Evolutionary conservation across 2,113 vertebrate species (phyloP).

Genomic region (Rhegmatorhina hoffmannsi): DNA sequence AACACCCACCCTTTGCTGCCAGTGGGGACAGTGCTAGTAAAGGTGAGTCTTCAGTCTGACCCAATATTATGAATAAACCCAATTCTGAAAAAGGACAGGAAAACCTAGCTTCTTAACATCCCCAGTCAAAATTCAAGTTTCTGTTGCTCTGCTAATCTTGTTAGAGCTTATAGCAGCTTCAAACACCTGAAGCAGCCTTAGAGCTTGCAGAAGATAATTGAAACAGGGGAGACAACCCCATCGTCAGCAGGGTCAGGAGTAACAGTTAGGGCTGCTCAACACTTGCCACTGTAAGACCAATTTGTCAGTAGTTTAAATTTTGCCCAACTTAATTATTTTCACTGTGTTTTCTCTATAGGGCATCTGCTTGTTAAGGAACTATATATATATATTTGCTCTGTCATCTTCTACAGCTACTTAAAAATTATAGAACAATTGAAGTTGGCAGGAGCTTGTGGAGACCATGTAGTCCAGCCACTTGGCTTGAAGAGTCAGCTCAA

Average conservation of each 20-base stretch:
- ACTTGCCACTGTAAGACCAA: not conserved
- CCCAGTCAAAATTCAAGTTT: not conserved
- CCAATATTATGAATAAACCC: not conserved
- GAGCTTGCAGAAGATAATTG: not conserved
- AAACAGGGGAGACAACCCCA: not conserved
- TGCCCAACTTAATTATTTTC: not conserved
- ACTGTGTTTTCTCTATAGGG: not conserved
- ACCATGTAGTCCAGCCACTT: not conserved
- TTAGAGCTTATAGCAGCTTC: not conserved
- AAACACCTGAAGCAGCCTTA: not conserved
- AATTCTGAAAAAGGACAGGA: not conserved
- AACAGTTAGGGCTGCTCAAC: not conserved
- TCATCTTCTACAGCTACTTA: not conserved
- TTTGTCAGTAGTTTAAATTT: not conserved
- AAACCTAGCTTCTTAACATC: not conserved
- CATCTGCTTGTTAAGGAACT: not conserved
- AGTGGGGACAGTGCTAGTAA: not conserved
- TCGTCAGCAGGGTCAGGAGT: not conserved
- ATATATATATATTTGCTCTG: not conserved
- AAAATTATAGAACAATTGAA: not conserved
- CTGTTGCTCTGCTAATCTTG: not conserved
- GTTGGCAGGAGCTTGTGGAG: not conserved
- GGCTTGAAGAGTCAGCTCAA: not conserved
- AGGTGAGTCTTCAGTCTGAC: not conserved
- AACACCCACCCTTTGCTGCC: not conserved